phyloP scores from a whole-genome alignment of 2,113 vertebrate genomes.

The Apus apus region DNA sequence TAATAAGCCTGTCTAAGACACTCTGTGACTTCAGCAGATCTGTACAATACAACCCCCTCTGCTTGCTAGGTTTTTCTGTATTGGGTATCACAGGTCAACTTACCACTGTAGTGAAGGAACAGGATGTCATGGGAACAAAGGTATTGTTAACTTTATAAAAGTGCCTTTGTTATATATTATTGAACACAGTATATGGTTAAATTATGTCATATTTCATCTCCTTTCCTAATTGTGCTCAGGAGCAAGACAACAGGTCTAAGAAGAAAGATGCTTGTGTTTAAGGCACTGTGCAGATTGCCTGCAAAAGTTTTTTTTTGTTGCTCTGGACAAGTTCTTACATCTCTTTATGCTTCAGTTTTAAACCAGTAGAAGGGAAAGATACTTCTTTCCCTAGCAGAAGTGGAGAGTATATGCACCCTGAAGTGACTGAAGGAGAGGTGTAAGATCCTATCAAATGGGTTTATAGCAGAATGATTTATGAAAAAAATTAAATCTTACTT shows the following conservation, averaged over 20 bases:
- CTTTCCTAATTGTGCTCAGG: not conserved
- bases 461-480: not conserved
- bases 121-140: not conserved
- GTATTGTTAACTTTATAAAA: not conserved
- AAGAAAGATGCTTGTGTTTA: not conserved
- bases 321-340: not conserved
- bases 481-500: not conserved
- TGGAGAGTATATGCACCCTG: not conserved
- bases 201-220: not conserved
- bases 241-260: not conserved
- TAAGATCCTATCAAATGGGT: not conserved
- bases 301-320: not conserved
- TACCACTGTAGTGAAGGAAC: not conserved
- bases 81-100: not conserved
- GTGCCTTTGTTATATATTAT: not conserved
- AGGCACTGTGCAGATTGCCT: not conserved
- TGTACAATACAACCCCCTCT: conserved; percentile 7
- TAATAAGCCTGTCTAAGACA: conserved; percentile 52
- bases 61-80: not conserved
- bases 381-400: not conserved
- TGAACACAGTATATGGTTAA: not conserved
- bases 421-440: not conserved
- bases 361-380: not conserved
- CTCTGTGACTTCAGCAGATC: conserved; percentile 43
- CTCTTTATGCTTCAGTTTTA: not conserved